phyloP scores from a whole-genome alignment of 2,797 vertebrate species.

The Semaprochilodus insignis region DNA sequence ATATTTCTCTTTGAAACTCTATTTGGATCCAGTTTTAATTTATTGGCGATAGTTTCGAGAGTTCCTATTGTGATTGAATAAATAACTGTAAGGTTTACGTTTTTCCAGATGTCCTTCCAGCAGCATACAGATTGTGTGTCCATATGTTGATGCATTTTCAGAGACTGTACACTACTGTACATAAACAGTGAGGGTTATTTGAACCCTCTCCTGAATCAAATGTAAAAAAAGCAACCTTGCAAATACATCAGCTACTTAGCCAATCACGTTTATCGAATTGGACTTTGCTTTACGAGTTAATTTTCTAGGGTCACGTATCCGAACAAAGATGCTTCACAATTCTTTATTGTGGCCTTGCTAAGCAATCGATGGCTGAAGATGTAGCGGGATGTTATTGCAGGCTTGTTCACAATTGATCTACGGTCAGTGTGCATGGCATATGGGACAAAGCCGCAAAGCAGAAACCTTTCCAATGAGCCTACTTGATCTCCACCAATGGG shows the following conservation, averaged over 20 bases:
- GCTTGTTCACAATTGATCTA: constrained; percentile 64
- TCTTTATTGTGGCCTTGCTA: constrained; percentile 69
- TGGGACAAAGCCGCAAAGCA: background rate
- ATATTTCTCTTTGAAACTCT: too few species aligned
- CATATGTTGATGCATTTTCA: background rate
- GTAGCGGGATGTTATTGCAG: constrained; percentile 59
- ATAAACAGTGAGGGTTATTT: background rate
- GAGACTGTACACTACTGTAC: background rate
- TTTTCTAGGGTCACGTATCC: constrained; percentile 59
- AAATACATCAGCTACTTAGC: constrained; percentile 64
- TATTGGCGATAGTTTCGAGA: too few species aligned
- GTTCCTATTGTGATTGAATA: too few species aligned
- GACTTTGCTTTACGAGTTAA: constrained; percentile 72
- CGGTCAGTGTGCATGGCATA: constrained; percentile 21
- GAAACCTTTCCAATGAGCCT: constrained; percentile 3
- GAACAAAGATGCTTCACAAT: constrained; percentile 60
- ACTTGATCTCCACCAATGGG: constrained; percentile 34
- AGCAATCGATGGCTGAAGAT: constrained; percentile 69
- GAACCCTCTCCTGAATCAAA: background rate
- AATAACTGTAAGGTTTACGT: too few species aligned
- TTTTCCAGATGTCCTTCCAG: too few species aligned
- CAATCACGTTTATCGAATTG: constrained; percentile 64
- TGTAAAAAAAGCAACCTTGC: constrained; percentile 37
- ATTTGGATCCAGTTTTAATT: too few species aligned
- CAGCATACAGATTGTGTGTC: background rate